Percentiles rank a stretch among this genome's conserved stretches.
These are phyloP conservation scores for Okamejei kenojei DNA, from an alignment of 2,797 vertebrate species.

Conservation along the genomic window DNA sequence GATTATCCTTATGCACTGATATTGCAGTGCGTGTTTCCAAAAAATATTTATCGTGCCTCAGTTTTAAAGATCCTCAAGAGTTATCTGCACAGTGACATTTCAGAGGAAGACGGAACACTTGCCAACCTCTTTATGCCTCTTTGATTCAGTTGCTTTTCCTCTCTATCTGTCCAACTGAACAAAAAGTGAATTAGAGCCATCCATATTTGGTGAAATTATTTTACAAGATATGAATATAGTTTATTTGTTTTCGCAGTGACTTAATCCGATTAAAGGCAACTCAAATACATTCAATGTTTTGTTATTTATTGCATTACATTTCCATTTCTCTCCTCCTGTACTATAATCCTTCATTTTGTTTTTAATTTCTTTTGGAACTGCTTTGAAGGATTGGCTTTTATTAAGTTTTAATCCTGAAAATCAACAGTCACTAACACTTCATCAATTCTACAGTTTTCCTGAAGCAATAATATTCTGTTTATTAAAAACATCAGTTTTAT, in stretches of 20 bases:
- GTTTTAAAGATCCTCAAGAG: neutral
- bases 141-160: neutral
- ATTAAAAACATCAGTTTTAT: neutral
- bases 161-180: neutral
- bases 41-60: neutral
- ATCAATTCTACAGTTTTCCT: neutral
- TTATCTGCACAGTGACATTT: neutral
- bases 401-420: neutral
- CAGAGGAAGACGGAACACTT: neutral
- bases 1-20: neutral
- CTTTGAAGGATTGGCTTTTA: conserved; percentile 6
- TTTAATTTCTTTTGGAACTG: neutral
- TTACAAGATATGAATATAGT: neutral
- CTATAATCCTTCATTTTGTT: conserved; percentile 30
- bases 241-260: conserved; percentile 5
- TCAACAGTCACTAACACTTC: neutral
- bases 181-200: neutral
- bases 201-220: conserved; percentile 2
- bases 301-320: conserved; percentile 1
- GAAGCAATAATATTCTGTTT: neutral
- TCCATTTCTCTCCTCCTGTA: neutral
- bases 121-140: neutral
- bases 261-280: conserved; percentile 28
- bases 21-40: neutral
- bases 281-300: conserved; percentile 1